Evolutionary conservation across 1,140 invertebrate genomes (phyloP), one percentile per base, ranked within the genome.

Genomic region (Euschistus heros): DNA sequence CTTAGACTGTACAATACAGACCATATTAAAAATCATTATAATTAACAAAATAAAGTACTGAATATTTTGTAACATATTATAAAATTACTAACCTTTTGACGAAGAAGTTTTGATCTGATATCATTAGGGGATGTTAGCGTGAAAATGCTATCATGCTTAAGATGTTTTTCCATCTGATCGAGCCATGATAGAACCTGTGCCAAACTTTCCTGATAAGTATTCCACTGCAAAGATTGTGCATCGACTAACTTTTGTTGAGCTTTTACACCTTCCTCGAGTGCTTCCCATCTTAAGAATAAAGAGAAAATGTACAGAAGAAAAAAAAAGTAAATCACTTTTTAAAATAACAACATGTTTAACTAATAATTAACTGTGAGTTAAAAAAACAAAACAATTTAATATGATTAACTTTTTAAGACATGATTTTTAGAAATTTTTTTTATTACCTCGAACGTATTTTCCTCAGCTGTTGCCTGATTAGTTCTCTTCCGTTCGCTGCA

Each of bases 101-200:
- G 94, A 47, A 94, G 80, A 57, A 95, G 76, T 75, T 92, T 94
- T 0, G 88, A 86, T 68, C 87, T 81, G 42, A 92, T 87, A 75
- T 97, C 94, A 75, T 92, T 91, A 15, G 91, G 79, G 2, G 86
- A 86, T 1, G 83, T 80, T 78, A 81, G 66, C 82, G 80, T 44
- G 82, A 84, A 17, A 82, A 75, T 2, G 84, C 79, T 69, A 82
- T 94, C 90, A 46, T 83, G 79, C 73, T 87, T 83, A 17, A 93
- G 75, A 2, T 82, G 77, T 72, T 91, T 87, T 75, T 96, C 93
- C 75, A 91, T 89, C 54, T 86, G 82, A 69, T 91, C 86, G 68
- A 97, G 76, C 93, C 94, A 97, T 20, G 86, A 81, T 4, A 88
- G 73, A 26, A 86, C 87, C 73, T 93, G 89, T 67, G 89, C 85